Evolutionary conservation across 2,888 invertebrate species (phyloP).

Genomic region (Aleiodes leptofemur): DNA sequence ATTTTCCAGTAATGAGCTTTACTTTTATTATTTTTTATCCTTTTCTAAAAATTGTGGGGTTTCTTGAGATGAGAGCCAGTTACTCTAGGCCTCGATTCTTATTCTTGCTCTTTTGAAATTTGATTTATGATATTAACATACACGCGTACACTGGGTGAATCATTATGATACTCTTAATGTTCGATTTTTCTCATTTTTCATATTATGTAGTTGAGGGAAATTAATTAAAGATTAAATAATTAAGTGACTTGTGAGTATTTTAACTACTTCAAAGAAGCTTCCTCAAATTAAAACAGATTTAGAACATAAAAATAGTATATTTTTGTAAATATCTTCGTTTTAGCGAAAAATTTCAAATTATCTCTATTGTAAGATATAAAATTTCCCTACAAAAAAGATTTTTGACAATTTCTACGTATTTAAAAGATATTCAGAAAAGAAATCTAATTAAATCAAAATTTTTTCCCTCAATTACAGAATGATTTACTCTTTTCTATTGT

Average conservation of each 20-base stretch:
- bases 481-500: neutral
- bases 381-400: too few species aligned
- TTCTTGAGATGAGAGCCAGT: constrained; percentile 35
- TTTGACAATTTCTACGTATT: too few species aligned
- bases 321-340: neutral
- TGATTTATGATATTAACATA: constrained; percentile 32
- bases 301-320: too few species aligned
- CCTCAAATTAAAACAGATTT: too few species aligned
- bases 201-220: constrained; percentile 3
- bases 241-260: neutral
- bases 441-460: too few species aligned
- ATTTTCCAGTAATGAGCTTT: constrained; percentile 20
- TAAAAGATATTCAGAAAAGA: too few species aligned
- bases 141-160: constrained; percentile 20
- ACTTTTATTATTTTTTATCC: neutral
- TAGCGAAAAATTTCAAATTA: neutral
- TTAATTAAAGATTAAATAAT: neutral
- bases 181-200: neutral
- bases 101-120: neutral
- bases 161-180: constrained; percentile 4
- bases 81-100: constrained; percentile 46
- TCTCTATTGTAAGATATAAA: too few species aligned
- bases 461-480: neutral
- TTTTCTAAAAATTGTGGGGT: constrained; percentile 3
- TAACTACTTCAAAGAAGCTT: too few species aligned